Base-by-base conservation (phyloP, 2,888 invertebrate genomes). In the Eledone cirrhosa region DNA sequence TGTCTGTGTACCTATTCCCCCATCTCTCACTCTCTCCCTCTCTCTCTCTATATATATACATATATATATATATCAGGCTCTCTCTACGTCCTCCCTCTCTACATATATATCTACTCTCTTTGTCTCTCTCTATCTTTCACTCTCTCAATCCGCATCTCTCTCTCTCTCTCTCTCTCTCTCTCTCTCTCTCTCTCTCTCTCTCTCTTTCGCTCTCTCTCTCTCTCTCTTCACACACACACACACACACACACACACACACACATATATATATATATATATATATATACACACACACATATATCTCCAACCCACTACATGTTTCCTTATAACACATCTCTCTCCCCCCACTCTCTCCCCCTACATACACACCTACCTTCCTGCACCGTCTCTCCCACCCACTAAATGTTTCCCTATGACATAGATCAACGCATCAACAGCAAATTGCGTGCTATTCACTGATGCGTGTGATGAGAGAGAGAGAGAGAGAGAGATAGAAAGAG, bases 131-230 rank as follows among this genome's bases (percentile, higher is more conserved):
- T 11, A 14, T 65, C 27, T 65, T 27, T 65, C 65, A n/a, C 27
- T 65, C 63, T 63, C 24, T 63, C 4, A 22, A 0, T 63, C 53
- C 5, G 19, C 5, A 19, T 4, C 53, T 4, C 53, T 53, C 53
- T 53, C 53, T 53, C 53, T 53, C 53, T 53, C 53, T 67, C 47
- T 67, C 78, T 74, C 48, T 78, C 72, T 74, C 53, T 33, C 74
- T 74, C 74, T 78, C 31, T 48, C 74, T 75, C 59, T 27, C 19
- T 65, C 19, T 7, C 11, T 31, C 24, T 29, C 53, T 48, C 29
- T 78, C 48, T 69, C 74, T 74, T 48, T 67, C 53, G 69, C 27
- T 78, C 29, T 47, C 72, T 72, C 19, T 72, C 69, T 48, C 41
- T 48, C n/a, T 78, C 13, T 33, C 16, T n/a, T n/a, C n/a, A n/a